Conservation (phyloP, 2,113 vertebrate species). For the Cichladusa arquata region DNA sequence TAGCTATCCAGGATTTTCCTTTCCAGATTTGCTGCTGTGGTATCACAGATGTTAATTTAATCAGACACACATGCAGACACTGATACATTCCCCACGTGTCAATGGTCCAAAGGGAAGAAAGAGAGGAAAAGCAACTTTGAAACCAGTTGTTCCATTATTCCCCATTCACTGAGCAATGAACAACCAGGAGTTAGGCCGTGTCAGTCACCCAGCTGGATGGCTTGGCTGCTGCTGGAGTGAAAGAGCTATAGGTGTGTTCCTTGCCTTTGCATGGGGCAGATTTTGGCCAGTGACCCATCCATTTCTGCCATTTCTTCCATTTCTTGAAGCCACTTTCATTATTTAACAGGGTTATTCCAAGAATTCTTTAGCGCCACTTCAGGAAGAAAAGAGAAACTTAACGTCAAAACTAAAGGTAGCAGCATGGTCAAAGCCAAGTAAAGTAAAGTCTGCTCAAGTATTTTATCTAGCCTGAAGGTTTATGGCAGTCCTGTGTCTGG, state of each 20-base stretch:
- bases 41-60: not conserved
- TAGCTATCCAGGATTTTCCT: not conserved
- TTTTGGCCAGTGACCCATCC: not conserved
- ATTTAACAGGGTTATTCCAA: not conserved
- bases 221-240: not conserved
- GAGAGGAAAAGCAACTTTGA: not conserved
- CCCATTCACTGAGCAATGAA: not conserved
- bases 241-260: not conserved
- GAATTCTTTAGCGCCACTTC: constrained; percentile 22
- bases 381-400: not conserved
- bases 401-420: constrained; percentile 20
- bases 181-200: not conserved
- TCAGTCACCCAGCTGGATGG: not conserved
- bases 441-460: not conserved
- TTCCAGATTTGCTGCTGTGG: not conserved
- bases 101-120: not conserved
- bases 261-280: not conserved
- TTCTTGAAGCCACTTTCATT: constrained; percentile 3
- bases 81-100: not conserved
- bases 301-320: not conserved
- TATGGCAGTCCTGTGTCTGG: not conserved
- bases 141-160: not conserved
- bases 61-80: not conserved
- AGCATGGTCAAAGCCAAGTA: not conserved
- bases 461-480: constrained; percentile 37